Percentiles rank a stretch among this genome's conserved stretches.
phyloP scores from a whole-genome alignment of 1,140 invertebrate genomes.

The Drosophila suzukii region DNA sequence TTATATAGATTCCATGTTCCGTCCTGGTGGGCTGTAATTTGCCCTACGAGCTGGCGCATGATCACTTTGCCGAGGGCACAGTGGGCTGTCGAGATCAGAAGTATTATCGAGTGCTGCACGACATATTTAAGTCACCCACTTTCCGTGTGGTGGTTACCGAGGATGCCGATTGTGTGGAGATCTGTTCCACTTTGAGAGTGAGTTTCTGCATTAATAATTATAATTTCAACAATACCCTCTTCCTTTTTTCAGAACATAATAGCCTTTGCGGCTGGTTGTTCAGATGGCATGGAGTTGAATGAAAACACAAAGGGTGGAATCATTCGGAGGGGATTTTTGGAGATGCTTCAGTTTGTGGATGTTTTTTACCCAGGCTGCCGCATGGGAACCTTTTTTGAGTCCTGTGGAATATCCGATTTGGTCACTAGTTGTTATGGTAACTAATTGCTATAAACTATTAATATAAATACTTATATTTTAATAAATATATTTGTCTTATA shows the following conservation, averaged over 20 bases:
- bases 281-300: conserved; percentile 72
- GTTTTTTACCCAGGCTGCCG: conserved; percentile 77
- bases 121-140: conserved; percentile 59
- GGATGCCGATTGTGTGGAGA: conserved; percentile 73
- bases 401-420: conserved; percentile 68
- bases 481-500: not conserved
- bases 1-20: conserved; percentile 64
- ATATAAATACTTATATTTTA: not conserved
- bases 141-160: conserved; percentile 75
- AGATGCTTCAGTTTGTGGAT: conserved; percentile 71
- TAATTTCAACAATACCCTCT: not conserved
- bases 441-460: too few relatives aligned
- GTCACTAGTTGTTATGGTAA: conserved; percentile 71
- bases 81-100: conserved; percentile 73
- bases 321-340: conserved; percentile 67
- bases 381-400: conserved; percentile 70
- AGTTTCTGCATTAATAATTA: not conserved
- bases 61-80: conserved; percentile 66
- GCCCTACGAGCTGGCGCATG: conserved; percentile 56
- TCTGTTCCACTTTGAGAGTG: conserved; percentile 63
- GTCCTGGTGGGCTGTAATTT: conserved; percentile 74
- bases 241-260: conserved; percentile 58
- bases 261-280: conserved; percentile 66
- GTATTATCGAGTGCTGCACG: conserved; percentile 55
- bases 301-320: conserved; percentile 72